These are phyloP conservation scores for Laterallus jamaicensis DNA, from an alignment of 2,113 vertebrate genomes.

Conservation along the genomic window DNA sequence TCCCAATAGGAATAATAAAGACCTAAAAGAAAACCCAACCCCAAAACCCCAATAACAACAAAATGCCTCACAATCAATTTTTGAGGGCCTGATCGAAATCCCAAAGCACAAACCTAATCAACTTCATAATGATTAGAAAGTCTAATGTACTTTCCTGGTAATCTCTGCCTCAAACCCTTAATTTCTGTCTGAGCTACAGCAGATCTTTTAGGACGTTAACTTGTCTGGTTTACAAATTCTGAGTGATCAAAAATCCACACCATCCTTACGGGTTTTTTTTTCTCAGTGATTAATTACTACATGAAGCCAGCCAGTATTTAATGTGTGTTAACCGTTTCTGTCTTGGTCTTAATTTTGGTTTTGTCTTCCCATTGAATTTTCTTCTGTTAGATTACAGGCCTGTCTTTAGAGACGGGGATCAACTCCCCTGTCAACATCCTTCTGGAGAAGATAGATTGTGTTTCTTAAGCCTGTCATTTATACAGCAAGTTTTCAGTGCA, in stretches of 20 bases:
- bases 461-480: not conserved
- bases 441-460: not conserved
- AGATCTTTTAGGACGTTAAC: constrained; percentile 45
- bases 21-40: constrained; percentile 19
- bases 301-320: not conserved
- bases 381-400: not conserved
- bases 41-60: constrained; percentile 45
- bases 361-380: not conserved
- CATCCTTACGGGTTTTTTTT: not conserved
- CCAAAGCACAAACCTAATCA: constrained; percentile 68
- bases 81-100: constrained; percentile 59
- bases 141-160: constrained; percentile 58
- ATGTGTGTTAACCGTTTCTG: not conserved
- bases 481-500: not conserved
- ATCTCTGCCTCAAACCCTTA: constrained; percentile 62
- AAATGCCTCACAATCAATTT: constrained; percentile 37
- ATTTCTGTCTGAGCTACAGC: constrained; percentile 48
- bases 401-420: not conserved
- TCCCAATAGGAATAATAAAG: constrained; percentile 36
- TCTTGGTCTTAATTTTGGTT: not conserved
- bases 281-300: not conserved
- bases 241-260: not conserved
- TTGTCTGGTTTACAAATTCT: constrained; percentile 47
- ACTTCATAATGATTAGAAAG: constrained; percentile 56
- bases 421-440: not conserved